Conservation (phyloP, 2,797 vertebrate species). For the Chelonia mydas region DNA sequence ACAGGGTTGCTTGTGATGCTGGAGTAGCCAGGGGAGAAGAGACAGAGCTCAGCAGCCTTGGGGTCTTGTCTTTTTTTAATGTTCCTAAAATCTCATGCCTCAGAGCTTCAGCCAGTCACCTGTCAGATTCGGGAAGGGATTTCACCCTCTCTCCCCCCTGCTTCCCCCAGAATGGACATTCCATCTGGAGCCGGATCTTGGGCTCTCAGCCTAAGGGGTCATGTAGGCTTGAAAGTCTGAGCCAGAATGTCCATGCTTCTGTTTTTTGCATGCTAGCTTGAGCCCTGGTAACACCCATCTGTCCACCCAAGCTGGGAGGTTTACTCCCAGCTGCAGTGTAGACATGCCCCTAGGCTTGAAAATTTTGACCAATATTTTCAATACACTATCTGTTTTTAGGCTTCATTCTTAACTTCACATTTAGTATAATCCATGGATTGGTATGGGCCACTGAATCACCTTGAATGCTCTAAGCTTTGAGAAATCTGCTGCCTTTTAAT, state of each 20-base stretch:
- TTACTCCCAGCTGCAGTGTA: too few species aligned
- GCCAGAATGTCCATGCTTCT: background rate
- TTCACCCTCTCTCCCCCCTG: background rate
- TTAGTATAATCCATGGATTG: background rate
- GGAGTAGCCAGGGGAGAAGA: too few species aligned
- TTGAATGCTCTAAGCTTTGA: background rate
- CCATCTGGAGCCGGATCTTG: background rate
- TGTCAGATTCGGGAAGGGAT: background rate
- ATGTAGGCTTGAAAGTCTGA: background rate
- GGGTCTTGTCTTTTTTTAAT: background rate
- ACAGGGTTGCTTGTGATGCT: background rate
- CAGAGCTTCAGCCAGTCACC: background rate
- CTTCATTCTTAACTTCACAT: background rate
- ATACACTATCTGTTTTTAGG: background rate
- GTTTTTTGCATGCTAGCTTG: background rate
- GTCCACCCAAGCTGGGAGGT: background rate
- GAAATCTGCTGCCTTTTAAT: background rate
- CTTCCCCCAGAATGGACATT: background rate
- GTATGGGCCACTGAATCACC: background rate
- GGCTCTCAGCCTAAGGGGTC: background rate
- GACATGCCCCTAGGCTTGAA: background rate
- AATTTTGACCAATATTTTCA: background rate
- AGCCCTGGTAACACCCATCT: background rate
- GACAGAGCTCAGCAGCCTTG: background rate
- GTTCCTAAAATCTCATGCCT: background rate